These are phyloP conservation scores for Hypselothyrea guttata DNA, from an alignment of 2,888 invertebrate genomes.

Conservation along the genomic window DNA sequence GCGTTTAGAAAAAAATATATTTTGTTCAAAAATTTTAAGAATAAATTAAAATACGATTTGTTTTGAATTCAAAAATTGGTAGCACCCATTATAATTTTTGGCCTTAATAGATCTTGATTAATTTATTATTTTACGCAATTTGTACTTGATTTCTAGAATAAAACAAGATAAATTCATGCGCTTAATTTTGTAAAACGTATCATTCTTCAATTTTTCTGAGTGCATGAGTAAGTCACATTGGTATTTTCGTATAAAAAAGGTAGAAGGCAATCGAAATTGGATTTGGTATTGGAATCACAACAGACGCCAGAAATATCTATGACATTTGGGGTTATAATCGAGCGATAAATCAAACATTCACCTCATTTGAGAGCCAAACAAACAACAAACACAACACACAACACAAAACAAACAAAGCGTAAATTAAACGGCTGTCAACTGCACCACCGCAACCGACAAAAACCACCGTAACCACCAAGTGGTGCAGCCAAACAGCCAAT, in stretches of 20 bases:
- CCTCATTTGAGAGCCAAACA: conserved; percentile 60
- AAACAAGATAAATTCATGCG: no score
- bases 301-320: conserved; percentile 62
- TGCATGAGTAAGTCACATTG: conserved; percentile 51
- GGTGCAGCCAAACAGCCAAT: conserved; percentile 25
- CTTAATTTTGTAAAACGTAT: no score
- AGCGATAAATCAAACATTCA: conserved; percentile 77
- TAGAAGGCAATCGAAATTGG: conserved; percentile 15
- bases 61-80: no score
- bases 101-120: no score
- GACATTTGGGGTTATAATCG: conserved; percentile 76
- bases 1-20: no score
- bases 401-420: conserved; percentile 71
- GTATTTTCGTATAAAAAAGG: conserved; percentile 37
- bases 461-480: conserved; percentile 7
- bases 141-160: no score
- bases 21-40: no score
- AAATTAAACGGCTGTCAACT: conserved; percentile 77
- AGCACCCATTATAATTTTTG: no score
- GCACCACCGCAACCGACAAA: conserved; percentile 23
- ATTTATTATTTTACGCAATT: no score
- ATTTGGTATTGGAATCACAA: conserved; percentile 25
- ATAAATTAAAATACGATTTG: no score
- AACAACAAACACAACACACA: conserved; percentile 49
- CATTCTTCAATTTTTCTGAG: no score